These are phyloP conservation scores for Tachypleus tridentatus DNA, from an alignment of 1,140 invertebrate genomes.

Conservation along the genomic window DNA sequence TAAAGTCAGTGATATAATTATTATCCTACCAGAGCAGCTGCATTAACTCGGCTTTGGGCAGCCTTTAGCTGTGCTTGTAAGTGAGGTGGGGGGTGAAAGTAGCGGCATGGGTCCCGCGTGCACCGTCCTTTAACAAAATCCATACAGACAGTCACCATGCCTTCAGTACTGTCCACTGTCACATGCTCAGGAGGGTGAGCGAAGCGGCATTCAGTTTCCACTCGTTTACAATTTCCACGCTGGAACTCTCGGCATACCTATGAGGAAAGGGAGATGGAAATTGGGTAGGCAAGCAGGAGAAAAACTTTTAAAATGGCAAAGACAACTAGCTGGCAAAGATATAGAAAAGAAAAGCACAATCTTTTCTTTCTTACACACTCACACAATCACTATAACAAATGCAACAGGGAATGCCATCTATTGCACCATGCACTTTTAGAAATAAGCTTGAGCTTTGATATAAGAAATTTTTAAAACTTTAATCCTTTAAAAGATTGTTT, in stretches of 20 bases:
- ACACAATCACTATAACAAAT: no score
- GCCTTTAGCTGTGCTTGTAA: conserved; percentile 97
- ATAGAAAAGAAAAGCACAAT: conserved; percentile 20
- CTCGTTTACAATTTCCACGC: conserved; percentile 90
- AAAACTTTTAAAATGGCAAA: no score
- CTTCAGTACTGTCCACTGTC: conserved; percentile 73
- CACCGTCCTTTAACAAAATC: conserved; percentile 67
- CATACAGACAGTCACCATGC: conserved; percentile 93
- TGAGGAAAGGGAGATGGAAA: conserved; percentile 12
- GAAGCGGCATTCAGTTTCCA: conserved; percentile 91
- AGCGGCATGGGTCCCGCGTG: conserved; percentile 35
- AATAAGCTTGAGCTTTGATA: no score
- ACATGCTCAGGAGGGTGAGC: conserved; percentile 87
- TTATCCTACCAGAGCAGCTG: conserved; percentile 53
- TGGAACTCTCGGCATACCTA: conserved; percentile 98
- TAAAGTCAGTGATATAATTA: no score
- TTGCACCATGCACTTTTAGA: no score
- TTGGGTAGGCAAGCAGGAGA: neutral
- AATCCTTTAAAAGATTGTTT: no score
- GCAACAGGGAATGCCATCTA: no score
- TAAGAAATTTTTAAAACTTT: no score
- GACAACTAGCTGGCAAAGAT: no score
- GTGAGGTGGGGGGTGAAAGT: conserved; percentile 94
- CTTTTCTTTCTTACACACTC: no score
- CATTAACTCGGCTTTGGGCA: conserved; percentile 65